phyloP scores from a whole-genome alignment of 2,113 vertebrate genomes.

The Xenopus tropicalis region UCB_Xtro_10.0 CM004447.2:31489001-31489500 shows the following conservation, averaged over 20 bases:
- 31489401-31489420: too few species aligned
- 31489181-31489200: constrained; percentile 1
- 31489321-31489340: too few species aligned
- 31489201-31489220: background rate
- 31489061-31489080: background rate
- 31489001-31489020: background rate
- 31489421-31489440: too few species aligned
- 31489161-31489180: background rate
- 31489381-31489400: too few species aligned
- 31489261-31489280: too few species aligned
- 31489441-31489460: too few species aligned
- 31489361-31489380: too few species aligned
- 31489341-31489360: too few species aligned
- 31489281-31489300: too few species aligned
- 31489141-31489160: background rate
- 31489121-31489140: background rate
- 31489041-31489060: constrained; percentile 4
- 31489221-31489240: background rate
- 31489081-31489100: background rate
- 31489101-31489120: background rate
- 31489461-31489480: too few species aligned
- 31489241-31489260: background rate
- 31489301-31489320: too few species aligned
- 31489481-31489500: too few species aligned
- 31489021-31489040: background rate